A percentile compares a stretch with the other conserved stretches of the same genome.
phyloP scores from a whole-genome alignment of 2,888 invertebrate species.

The Drosophila anomalata region DNA sequence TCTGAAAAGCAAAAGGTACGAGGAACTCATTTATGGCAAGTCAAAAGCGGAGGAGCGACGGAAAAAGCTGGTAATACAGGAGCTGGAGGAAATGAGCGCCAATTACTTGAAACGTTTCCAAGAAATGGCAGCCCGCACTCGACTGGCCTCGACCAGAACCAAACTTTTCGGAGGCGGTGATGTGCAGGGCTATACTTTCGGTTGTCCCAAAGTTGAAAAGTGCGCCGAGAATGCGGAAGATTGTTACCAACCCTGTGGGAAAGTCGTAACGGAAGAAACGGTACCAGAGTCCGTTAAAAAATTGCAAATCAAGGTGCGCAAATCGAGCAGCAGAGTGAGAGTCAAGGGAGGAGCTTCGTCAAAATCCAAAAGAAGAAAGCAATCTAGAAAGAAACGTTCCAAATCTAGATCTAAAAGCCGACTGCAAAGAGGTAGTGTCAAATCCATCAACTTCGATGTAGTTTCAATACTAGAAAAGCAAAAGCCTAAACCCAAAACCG shows the following conservation, averaged over 20 bases:
- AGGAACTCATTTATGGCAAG: constrained; percentile 30
- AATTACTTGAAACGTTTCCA: constrained; percentile 45
- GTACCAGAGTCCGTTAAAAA: background rate
- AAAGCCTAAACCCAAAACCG: background rate
- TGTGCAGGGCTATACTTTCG: background rate
- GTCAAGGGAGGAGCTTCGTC: constrained; percentile 3
- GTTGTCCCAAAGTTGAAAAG: background rate
- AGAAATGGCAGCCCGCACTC: constrained; percentile 44
- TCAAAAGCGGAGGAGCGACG: background rate
- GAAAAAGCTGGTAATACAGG: constrained; percentile 26
- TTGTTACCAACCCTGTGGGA: background rate
- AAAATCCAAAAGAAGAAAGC: background rate
- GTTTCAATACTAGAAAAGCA: background rate
- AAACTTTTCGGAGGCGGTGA: constrained; percentile 14
- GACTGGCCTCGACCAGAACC: constrained; percentile 45
- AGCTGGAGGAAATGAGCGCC: constrained; percentile 50
- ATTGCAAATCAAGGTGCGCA: background rate
- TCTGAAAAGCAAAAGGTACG: constrained; percentile 41
- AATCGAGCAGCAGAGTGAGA: background rate
- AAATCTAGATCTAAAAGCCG: background rate
- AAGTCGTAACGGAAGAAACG: background rate
- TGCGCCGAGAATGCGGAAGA: constrained; percentile 1
- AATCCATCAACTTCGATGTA: background rate
- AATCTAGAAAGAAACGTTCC: background rate
- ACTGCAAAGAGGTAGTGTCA: background rate